Conservation (phyloP, 2,113 vertebrate genomes). For the Fukomys damarensis region DNA sequence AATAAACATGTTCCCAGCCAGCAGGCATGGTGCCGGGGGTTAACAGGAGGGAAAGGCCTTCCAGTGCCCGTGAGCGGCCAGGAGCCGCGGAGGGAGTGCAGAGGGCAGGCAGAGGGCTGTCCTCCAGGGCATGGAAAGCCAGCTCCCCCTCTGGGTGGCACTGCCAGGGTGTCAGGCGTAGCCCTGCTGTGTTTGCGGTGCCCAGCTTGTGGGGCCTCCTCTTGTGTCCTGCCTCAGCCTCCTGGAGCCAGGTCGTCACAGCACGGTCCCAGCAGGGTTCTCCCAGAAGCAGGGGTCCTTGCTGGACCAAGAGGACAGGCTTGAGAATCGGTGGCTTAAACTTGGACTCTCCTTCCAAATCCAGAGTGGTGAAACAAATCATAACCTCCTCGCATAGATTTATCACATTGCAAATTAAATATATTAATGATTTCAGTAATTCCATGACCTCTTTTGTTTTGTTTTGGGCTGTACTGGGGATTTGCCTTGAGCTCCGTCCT, state of each 20-base stretch:
- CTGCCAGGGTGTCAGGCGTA: not conserved
- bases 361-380: not conserved
- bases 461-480: not conserved
- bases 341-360: not conserved
- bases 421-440: not conserved
- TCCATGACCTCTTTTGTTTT: not conserved
- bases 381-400: not conserved
- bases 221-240: not conserved
- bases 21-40: not conserved
- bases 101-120: not conserved
- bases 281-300: not conserved
- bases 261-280: too few relatives aligned
- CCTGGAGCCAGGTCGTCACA: accelerated
- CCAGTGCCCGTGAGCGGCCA: not conserved
- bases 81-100: not conserved
- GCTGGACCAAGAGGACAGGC: not conserved
- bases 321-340: not conserved
- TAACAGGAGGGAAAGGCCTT: not conserved
- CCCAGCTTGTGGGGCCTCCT: not conserved
- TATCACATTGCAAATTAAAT: not conserved
- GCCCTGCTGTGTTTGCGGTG: not conserved
- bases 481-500: not conserved
- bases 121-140: not conserved
- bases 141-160: not conserved
- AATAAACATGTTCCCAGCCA: not conserved